A percentile compares a stretch with the other conserved stretches of the same genome.
phyloP scores from a whole-genome alignment of 2,888 invertebrate genomes.

The Serripes groenlandicus region DNA sequence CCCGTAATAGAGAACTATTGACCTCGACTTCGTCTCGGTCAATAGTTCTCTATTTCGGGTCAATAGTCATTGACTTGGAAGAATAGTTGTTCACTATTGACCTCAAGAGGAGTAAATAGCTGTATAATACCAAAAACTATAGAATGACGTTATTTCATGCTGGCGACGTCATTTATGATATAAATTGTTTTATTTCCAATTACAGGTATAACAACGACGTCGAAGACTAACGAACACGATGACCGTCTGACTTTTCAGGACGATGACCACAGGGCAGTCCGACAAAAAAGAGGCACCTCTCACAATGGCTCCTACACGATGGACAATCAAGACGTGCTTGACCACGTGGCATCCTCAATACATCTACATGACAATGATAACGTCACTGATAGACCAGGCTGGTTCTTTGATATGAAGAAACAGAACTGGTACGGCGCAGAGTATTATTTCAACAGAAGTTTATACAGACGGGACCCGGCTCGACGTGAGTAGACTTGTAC shows the following conservation, averaged over 20 bases:
- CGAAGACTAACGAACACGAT: not conserved
- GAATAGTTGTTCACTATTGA: no score
- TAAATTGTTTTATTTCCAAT: no score
- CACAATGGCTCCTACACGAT: not conserved
- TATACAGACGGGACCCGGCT: not conserved
- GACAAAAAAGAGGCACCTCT: not conserved
- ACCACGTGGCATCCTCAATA: not conserved
- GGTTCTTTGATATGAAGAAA: not conserved
- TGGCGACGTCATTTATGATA: no score
- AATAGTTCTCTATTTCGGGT: no score
- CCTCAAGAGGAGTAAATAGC: no score
- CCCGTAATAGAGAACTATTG: no score
- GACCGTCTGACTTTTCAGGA: not conserved
- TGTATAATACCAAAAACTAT: no score
- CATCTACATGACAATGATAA: not conserved
- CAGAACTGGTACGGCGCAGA: slow-evolving; percentile 20
- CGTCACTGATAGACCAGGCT: not conserved
- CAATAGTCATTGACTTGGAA: no score
- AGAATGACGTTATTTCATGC: no score
- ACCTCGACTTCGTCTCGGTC: no score
- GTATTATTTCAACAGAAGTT: slow-evolving; percentile 7
- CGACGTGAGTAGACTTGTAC: not conserved
- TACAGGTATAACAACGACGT: not conserved
- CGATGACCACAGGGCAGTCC: slow-evolving; percentile 8
- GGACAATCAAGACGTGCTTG: not conserved